A percentile compares a stretch with the other conserved stretches of the same genome.
phyloP scores from a whole-genome alignment of 2,888 invertebrate genomes.

The Chironomus tentans region DNA sequence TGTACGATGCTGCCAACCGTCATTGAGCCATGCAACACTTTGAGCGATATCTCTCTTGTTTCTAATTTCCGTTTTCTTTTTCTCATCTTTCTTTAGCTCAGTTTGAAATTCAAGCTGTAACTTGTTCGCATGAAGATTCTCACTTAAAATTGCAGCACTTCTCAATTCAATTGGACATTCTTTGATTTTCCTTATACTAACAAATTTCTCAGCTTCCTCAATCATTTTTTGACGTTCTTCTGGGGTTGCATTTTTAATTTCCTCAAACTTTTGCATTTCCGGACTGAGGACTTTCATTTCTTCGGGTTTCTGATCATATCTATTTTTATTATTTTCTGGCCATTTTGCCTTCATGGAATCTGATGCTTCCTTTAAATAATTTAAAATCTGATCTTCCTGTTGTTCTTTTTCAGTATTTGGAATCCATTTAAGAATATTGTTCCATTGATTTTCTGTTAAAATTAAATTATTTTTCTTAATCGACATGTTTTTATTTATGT shows the following conservation, averaged over 20 bases:
- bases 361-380: conserved; percentile 6
- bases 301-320: too few species aligned
- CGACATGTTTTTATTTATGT: too few species aligned
- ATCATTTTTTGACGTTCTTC: conserved; percentile 1
- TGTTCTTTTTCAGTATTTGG: background rate
- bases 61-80: background rate
- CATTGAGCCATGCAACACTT: conserved; percentile 10
- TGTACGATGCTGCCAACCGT: conserved; percentile 14
- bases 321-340: conserved; percentile 5
- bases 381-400: conserved; percentile 1
- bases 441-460: conserved; percentile 1
- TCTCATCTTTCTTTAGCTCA: background rate
- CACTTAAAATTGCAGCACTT: conserved; percentile 20
- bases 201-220: conserved; percentile 12
- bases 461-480: background rate
- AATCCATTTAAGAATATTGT: conserved; percentile 15
- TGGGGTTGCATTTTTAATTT: background rate
- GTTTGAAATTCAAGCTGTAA: conserved; percentile 9
- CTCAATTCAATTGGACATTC: conserved; percentile 14
- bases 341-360: conserved; percentile 6
- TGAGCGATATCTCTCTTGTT: conserved; percentile 5
- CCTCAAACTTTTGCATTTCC: background rate
- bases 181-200: background rate
- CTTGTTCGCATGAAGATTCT: conserved; percentile 5
- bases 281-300: background rate